Base-by-base conservation (phyloP, 2,113 vertebrate species). In the Ctenomys sociabilis region DNA sequence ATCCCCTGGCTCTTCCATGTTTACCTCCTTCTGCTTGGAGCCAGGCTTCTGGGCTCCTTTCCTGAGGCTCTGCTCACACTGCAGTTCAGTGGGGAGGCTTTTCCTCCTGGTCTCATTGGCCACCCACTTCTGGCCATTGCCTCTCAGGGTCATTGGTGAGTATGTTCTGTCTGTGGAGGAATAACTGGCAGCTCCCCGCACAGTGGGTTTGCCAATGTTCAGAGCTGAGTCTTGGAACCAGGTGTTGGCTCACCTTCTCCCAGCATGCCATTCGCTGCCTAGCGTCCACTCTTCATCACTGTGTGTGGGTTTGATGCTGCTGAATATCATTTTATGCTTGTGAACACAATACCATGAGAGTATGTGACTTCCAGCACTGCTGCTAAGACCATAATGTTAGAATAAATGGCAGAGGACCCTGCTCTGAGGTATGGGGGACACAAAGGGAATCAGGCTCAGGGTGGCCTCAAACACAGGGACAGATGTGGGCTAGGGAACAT, bases 271-370 rank as follows among this genome's bases (percentile, higher is more conserved):
- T 45, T 57, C 52, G 8, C 73, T 35, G 59, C 59, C 61, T 21
- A 1, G 9, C 21, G 19, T 0, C 72, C n/a, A 21, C 28, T 3
- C 3, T 3, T 35, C 8, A 10, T 30, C 32, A 13, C 22, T 54
- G 0, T 32, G 11, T 32, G 26, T 35, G 49, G 72, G 21, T 11
- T 11, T 1, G 45, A 0, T 16, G 37, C 9, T 2, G 13, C 3
- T 35, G 66, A 22, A 22, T 8, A 9, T 40, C 10, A 6, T 49
- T 77, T 73, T 7, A 40, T 70, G 87, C 28, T 57, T 57, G 11
- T 5, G 63, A 52, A 9, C 40, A 21, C 45, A 75, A 24, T 10
- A 13, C 26, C 17, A 12, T 0, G 24, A 10, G 32, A 13, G 26
- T 2, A 11, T 28, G 49, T 17, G 0, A 4, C 59, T n/a, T 54